A percentile compares a stretch with the other conserved stretches of the same genome.
Conservation (phyloP, 2,888 invertebrate species). For the Microctonus aethiopoides region DNA sequence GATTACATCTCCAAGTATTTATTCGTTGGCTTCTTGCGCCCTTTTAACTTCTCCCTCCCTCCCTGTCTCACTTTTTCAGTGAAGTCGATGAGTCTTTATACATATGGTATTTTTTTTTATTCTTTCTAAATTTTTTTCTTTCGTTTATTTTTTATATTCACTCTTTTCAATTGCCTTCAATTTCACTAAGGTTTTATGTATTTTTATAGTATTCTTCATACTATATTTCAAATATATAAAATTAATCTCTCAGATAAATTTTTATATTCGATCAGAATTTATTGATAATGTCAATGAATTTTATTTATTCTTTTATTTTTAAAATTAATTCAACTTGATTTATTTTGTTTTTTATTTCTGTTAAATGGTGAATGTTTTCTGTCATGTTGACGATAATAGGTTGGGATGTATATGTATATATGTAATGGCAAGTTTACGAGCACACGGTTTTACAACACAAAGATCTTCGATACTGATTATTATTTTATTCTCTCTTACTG, state of each 20-base stretch:
- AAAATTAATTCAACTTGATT: too few species aligned
- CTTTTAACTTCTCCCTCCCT: slow-evolving; percentile 9
- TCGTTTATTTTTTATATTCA: not conserved
- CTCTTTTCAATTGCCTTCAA: too few species aligned
- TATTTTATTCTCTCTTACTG: not conserved
- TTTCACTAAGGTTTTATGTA: too few species aligned
- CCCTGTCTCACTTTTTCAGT: slow-evolving; percentile 8
- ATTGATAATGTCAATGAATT: too few species aligned
- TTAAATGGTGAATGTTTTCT: not conserved
- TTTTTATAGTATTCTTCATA: too few species aligned
- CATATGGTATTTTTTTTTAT: not conserved
- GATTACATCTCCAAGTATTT: slow-evolving; percentile 67
- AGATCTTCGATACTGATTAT: slow-evolving; percentile 9
- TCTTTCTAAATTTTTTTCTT: not conserved
- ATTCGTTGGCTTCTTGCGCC: slow-evolving; percentile 55
- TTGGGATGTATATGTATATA: not conserved
- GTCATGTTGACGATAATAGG: not conserved
- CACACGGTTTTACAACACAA: not conserved
- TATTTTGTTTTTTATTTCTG: too few species aligned
- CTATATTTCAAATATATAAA: too few species aligned
- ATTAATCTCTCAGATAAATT: too few species aligned
- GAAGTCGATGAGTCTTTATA: slow-evolving; percentile 16
- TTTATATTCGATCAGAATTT: too few species aligned
- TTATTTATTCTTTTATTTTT: too few species aligned
- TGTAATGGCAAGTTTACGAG: not conserved